Base-by-base conservation (phyloP, 1,140 invertebrate genomes). In the Andricus grossulariae region DNA sequence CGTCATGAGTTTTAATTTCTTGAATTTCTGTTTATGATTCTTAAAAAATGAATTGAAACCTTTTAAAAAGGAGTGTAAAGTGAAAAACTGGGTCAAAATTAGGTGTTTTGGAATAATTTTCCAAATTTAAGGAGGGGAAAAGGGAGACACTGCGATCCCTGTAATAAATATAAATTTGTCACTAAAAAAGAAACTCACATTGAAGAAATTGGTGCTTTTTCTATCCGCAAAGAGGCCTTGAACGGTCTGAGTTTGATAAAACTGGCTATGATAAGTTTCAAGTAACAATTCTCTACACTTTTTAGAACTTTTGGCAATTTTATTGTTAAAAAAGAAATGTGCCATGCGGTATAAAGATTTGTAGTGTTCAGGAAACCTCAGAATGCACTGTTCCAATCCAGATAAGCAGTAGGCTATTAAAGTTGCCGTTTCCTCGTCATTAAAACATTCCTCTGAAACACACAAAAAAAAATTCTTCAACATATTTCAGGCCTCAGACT, bases 291-390 rank as follows among this genome's bases (percentile, higher is more conserved):
- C 94, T 82, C 94, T 93, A 80, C 95, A 95, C 87, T 94, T 94
- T 75, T 92, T 90, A 45, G 94, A 92, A 87, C 96, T 93, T 87
- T 94, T 95, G 57, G 93, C 92, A 57, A 91, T 91, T 85, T 94
- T 93, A 25, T 95, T 96, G 76, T 95, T 93, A 86, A 95, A 96
- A 88, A 95, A 97, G 83, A 96, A 95, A 89, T 98, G 94, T 2
- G 96, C 95, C 45, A 99, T 88, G 78, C 97, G 93, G 89, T 98
- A 98, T 39, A 97, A 92, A 0, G 97, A 96, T 91, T 99, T 99
- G 88, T 98, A 98, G 91, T 99, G 97, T 82, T 97, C 96, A 0
- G 96, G 95, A 91, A 98, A 98, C 54, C 97, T 92, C 70, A 94
- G 93, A 6, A 97, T 93, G 88, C 97, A 98, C 80, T 97, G 93